Evolutionary conservation across 2,113 vertebrate species (phyloP).

Genomic region (Anolis sagrei): DNA sequence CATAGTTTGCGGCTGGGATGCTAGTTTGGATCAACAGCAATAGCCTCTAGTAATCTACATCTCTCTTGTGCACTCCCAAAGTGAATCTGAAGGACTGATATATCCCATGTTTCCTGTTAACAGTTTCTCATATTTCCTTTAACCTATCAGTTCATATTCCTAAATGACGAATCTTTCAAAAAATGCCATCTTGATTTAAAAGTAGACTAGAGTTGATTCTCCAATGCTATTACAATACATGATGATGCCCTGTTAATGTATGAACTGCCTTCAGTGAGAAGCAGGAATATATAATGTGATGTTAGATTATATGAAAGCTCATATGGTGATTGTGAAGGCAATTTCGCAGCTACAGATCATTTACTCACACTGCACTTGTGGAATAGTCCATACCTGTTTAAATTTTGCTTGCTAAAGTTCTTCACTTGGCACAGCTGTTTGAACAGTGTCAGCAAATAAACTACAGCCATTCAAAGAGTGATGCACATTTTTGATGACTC

Average conservation of each 20-base stretch:
- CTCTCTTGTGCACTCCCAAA: too few relatives aligned
- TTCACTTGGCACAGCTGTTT: background rate
- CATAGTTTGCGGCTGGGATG: background rate
- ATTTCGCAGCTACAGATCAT: background rate
- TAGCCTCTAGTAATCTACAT: too few relatives aligned
- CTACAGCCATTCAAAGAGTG: background rate
- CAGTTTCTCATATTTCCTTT: background rate
- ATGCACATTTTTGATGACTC: too few relatives aligned
- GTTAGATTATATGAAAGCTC: background rate
- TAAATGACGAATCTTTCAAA: background rate
- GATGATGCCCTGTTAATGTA: background rate
- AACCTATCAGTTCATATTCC: background rate
- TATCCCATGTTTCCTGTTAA: background rate
- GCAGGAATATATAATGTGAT: background rate
- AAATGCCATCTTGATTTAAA: conserved; percentile 2
- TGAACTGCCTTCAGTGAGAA: background rate
- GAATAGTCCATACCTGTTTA: background rate
- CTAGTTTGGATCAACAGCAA: background rate
- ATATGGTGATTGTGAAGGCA: too few relatives aligned
- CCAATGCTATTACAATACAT: background rate
- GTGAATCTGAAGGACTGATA: too few relatives aligned
- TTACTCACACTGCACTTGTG: background rate
- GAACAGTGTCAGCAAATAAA: background rate
- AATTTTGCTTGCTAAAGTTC: background rate
- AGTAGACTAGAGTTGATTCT: conserved; percentile 28